phyloP scores from a whole-genome alignment of 2,113 vertebrate species.

The Lathamus discolor region DNA sequence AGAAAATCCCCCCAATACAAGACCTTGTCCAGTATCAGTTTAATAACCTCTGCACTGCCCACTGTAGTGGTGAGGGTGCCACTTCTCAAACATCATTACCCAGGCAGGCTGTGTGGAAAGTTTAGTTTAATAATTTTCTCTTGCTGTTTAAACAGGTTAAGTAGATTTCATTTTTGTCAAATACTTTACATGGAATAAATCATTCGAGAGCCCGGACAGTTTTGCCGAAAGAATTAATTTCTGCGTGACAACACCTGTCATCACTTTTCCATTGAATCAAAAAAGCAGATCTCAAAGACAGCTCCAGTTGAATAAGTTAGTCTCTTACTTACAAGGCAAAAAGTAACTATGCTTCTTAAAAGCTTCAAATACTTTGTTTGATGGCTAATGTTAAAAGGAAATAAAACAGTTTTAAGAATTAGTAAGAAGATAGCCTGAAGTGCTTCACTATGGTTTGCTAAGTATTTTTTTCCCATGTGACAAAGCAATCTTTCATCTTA shows the following conservation, averaged over 20 bases:
- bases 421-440: background rate
- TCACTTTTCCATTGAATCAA: slow-evolving; percentile 58
- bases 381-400: slow-evolving; percentile 2
- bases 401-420: background rate
- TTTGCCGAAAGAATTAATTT: slow-evolving; percentile 63
- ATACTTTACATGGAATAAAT: slow-evolving; percentile 61
- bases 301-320: background rate
- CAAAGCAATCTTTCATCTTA: background rate
- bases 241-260: slow-evolving; percentile 45
- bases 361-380: background rate
- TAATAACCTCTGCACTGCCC: background rate
- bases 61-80: background rate
- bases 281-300: slow-evolving; percentile 26
- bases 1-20: background rate
- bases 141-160: slow-evolving; percentile 54
- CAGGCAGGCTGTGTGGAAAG: background rate
- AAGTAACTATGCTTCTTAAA: slow-evolving; percentile 1
- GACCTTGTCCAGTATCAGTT: slow-evolving; percentile 2
- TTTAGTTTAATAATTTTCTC: slow-evolving; percentile 46
- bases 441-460: background rate
- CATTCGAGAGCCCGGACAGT: background rate
- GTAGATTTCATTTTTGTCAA: slow-evolving; percentile 58
- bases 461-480: background rate
- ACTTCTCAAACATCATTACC: background rate
- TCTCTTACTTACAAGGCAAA: slow-evolving; percentile 32